These are phyloP conservation scores for Autographa pulchrina DNA, from an alignment of 2,888 invertebrate species.

Conservation along the genomic window DNA sequence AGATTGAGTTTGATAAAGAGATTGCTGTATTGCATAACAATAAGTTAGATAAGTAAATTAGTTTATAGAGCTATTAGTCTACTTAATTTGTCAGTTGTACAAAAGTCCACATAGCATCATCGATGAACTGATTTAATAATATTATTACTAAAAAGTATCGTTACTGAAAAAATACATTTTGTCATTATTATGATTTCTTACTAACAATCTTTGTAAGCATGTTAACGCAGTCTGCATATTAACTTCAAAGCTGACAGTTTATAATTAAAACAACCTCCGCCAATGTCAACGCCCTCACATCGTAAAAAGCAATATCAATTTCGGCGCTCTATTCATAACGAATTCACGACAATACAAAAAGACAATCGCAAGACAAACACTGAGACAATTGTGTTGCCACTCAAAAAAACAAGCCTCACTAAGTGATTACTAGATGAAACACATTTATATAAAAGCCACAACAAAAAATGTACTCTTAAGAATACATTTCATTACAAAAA, in stretches of 20 bases:
- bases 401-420: not conserved
- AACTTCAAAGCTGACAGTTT: not conserved
- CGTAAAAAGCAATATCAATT: not conserved
- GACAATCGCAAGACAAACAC: not conserved
- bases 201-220: too few species aligned
- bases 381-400: not conserved
- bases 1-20: too few species aligned
- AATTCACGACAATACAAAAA: constrained; percentile 2
- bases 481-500: not conserved
- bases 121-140: too few species aligned
- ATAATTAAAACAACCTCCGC: not conserved
- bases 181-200: too few species aligned
- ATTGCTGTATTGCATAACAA: too few species aligned
- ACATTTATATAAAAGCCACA: not conserved
- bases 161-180: too few species aligned
- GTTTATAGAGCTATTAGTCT: too few species aligned
- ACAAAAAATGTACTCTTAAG: not conserved
- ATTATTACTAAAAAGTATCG: too few species aligned
- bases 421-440: constrained; percentile 6
- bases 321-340: not conserved
- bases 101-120: too few species aligned
- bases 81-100: too few species aligned
- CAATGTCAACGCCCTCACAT: not conserved
- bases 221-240: too few species aligned
- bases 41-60: too few species aligned